Conservation (phyloP, 2,888 invertebrate genomes). For the Chouioia cunea region DNA sequence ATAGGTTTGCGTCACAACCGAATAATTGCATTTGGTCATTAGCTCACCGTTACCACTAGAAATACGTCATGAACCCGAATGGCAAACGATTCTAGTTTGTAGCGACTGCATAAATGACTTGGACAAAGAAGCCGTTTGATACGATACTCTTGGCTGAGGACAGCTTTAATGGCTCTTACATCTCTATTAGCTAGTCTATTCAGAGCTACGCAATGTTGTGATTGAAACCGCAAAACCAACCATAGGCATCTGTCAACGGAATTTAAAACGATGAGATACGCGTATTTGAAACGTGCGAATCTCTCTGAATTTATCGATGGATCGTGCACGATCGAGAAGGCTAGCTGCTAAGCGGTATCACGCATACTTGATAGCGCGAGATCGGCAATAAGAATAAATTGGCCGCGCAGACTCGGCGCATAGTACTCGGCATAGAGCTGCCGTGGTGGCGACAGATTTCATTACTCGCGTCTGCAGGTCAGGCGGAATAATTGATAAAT, state of each 20-base stretch:
- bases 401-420: conserved; percentile 21
- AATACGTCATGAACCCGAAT: too few relatives aligned
- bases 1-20: conserved; percentile 23
- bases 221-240: too few relatives aligned
- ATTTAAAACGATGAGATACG: not conserved
- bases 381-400: conserved; percentile 35
- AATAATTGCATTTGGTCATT: too few relatives aligned
- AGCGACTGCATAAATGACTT: too few relatives aligned
- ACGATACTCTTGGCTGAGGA: too few relatives aligned
- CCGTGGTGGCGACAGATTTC: conserved; percentile 29
- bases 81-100: too few relatives aligned
- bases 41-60: too few relatives aligned
- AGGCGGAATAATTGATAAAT: conserved; percentile 48
- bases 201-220: too few relatives aligned
- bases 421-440: conserved; percentile 4
- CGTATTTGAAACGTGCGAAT: conserved; percentile 4
- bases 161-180: too few relatives aligned
- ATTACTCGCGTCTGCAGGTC: conserved; percentile 36
- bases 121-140: too few relatives aligned
- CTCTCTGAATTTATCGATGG: conserved; percentile 5
- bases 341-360: not conserved
- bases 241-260: too few relatives aligned
- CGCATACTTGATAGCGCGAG: not conserved
- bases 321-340: not conserved
- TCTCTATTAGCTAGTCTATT: too few relatives aligned